Evolutionary conservation across 2,113 vertebrate species (phyloP), one percentile per base, ranked within the genome.

Genomic region (Eleginops maclovinus): DNA sequence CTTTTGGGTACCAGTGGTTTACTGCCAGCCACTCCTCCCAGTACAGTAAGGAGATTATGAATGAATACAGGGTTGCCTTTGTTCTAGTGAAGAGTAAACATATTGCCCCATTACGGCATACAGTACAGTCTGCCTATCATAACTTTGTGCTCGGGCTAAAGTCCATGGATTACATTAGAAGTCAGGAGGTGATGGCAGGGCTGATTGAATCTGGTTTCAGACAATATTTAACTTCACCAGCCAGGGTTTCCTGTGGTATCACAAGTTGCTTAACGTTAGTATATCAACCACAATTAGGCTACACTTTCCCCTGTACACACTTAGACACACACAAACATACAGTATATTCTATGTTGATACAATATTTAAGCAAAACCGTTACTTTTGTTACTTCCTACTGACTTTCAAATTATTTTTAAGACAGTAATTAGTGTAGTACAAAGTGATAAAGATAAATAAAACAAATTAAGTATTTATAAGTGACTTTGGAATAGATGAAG

Each of bases 11-110:
- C n/a, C 60, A 54, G 44, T 66, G 68, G 63, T 21, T 47, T 74
- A 53, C 43, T 9, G 46, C 40, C 74, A 74, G 56, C 9, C 73
- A 13, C 28, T 50, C 58, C 12, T 71, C 26, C 2, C 36, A 73
- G 9, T 44, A 51, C 65, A 64, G 24, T 65, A 21, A 67, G 50
- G 4, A 49, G 53, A 15, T 85, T 78, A 66, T 44, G 49, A 62
- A 61, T 66, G 73, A 64, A 58, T 53, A 43, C 47, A 64, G 46
- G 46, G 1, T 43, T 71, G 53, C 2, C 36, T 77, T 50, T 70
- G 49, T 46, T 65, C 4, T 12, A 15, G 12, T 19, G 44, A 21
- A 75, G 47, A 19, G 21, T 22, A 3, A 67, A 41, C 22, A 65
- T 47, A 36, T 50, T 66, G 28, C 14, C 74, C 22, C n/a, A 66